Percentiles rank a stretch among this genome's conserved stretches.
Evolutionary conservation across 2,888 invertebrate species (phyloP).

Genomic region (Dysmachus trigonus): DNA sequence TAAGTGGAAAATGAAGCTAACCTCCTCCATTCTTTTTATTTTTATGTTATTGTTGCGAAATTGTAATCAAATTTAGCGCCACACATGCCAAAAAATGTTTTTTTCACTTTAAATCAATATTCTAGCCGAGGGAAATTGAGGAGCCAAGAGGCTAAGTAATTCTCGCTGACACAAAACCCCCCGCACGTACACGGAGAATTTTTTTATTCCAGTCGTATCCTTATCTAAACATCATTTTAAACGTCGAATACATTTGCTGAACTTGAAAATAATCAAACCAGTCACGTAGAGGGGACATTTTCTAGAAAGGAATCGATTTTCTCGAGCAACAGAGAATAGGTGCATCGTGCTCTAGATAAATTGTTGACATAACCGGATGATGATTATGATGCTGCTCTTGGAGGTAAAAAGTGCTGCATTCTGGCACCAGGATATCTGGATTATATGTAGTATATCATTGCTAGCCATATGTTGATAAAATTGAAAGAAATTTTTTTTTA

Average conservation of each 20-base stretch:
- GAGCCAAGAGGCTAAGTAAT: neutral
- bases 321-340: conserved; percentile 4
- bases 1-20: neutral
- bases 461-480: neutral
- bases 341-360: conserved; percentile 38
- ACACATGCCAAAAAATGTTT: neutral
- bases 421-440: neutral
- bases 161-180: neutral
- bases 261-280: conserved; percentile 38
- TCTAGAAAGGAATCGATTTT: conserved; percentile 16
- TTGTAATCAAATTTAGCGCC: neutral
- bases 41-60: conserved; percentile 22
- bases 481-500: too few species aligned
- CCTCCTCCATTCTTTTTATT: neutral
- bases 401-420: neutral
- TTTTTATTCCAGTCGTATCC: conserved; percentile 34
- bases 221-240: conserved; percentile 41
- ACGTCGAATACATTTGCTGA: conserved; percentile 38
- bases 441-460: conserved; percentile 1
- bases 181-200: neutral
- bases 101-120: conserved; percentile 15
- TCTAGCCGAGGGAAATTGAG: neutral
- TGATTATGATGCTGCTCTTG: neutral
- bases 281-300: conserved; percentile 38
- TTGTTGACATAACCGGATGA: conserved; percentile 15